Base-by-base conservation (phyloP, 2,888 invertebrate genomes). In the Ametastegia equiseti region DNA sequence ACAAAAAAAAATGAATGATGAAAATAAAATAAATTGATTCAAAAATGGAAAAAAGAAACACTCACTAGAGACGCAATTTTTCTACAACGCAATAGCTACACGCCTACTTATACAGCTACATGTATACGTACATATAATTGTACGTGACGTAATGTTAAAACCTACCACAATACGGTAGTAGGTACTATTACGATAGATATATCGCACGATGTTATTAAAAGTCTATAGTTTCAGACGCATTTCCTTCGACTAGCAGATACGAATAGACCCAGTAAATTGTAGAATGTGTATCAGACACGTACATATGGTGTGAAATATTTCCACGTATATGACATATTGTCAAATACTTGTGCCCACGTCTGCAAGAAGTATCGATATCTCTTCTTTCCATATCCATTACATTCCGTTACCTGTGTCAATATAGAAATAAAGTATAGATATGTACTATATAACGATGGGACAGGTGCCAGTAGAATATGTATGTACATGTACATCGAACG, bases 61-160 rank as follows among this genome's bases (percentile, higher is more conserved):
- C n/a, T 13, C 7, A 11, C n/a, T n/a, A 36, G 19, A 36, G 67
- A 39, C 67, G n/a, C 11, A 39, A 39, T 67, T 39, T 39, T 39
- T 36, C 39, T 39, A 67, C 19, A 67, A 67, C 67, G 39, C 67
- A 67, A 67, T 67, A 39, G 23, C 11, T 39, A 67, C 7, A 19
- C 7, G 13, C 67, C 11, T 19, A 67, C 19, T 4, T 39, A 33
- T 63, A 63, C n/a, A 63, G 19, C 19, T 19, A 23, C 6, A 33
- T 63, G n/a, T 15, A 60, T 15, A 19, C 19, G 11, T 30, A 30
- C 9, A n/a, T 19, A 39, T 36, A n/a, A n/a, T 19, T 9, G 67
- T 39, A 36, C 19, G 36, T 13, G 67, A 39, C 6, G 19, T 36
- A 65, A 65, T 36, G 60, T 60, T 15, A 60, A 60, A 60, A 60